Conservation (phyloP, 2,888 invertebrate species). For the Lasioglossum oenotherae region DNA sequence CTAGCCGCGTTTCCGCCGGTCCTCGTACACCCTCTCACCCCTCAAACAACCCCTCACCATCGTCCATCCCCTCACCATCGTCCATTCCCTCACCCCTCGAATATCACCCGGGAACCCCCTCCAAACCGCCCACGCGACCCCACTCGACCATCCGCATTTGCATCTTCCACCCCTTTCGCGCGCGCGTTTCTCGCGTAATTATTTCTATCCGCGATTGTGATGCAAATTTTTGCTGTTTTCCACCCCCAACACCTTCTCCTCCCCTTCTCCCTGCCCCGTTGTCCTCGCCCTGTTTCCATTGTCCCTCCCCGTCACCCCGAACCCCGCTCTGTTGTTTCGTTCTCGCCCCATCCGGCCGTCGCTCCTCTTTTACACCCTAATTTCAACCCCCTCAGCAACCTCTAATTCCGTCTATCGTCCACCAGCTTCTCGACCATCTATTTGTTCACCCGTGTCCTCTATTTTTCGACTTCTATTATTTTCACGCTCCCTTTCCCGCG, state of each 20-base stretch:
- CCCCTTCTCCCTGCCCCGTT: neutral
- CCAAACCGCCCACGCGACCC: neutral
- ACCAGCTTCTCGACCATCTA: neutral
- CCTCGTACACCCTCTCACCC: slow-evolving; percentile 34
- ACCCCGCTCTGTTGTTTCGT: slow-evolving; percentile 24
- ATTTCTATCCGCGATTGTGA: slow-evolving; percentile 84
- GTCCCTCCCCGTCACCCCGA: neutral
- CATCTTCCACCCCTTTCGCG: slow-evolving; percentile 72
- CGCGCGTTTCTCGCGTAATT: slow-evolving; percentile 82
- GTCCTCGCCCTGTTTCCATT: neutral
- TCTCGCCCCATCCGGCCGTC: slow-evolving; percentile 13
- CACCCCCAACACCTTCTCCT: slow-evolving; percentile 44
- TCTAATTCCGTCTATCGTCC: slow-evolving; percentile 38
- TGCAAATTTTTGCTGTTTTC: slow-evolving; percentile 83
- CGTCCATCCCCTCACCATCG: slow-evolving; percentile 15
- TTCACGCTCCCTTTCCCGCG: neutral
- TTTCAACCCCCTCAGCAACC: slow-evolving; percentile 15
- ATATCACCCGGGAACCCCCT: slow-evolving; percentile 7
- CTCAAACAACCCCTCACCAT: neutral
- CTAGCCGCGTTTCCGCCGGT: slow-evolving; percentile 75
- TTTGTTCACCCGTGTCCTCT: neutral
- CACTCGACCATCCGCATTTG: slow-evolving; percentile 64
- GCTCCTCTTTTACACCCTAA: neutral
- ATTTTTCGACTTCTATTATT: neutral
- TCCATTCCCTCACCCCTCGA: slow-evolving; percentile 16